Conservation (phyloP, 2,113 vertebrate genomes). For the Oryzias woworae region DNA sequence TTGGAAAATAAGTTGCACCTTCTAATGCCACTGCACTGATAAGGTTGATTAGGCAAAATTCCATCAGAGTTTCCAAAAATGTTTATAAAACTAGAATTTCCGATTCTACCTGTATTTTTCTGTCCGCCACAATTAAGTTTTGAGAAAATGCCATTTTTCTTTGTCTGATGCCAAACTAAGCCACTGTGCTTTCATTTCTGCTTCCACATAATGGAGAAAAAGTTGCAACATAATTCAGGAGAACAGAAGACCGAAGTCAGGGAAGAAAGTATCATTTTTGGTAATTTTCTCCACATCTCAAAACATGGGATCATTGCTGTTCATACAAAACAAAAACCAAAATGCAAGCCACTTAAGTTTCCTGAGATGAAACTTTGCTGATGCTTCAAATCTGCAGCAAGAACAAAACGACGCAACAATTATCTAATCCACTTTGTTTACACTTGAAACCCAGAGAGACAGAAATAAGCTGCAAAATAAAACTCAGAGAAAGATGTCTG, state of each 20-base stretch:
- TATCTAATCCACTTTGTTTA: slow-evolving; percentile 58
- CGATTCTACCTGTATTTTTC: too few relatives aligned
- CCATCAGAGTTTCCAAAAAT: too few relatives aligned
- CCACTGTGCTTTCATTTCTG: neutral
- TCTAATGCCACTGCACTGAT: too few relatives aligned
- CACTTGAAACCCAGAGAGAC: slow-evolving; percentile 42
- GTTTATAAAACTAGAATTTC: too few relatives aligned
- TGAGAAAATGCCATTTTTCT: too few relatives aligned
- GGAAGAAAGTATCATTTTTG: slow-evolving; percentile 32
- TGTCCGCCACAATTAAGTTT: too few relatives aligned
- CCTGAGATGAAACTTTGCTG: slow-evolving; percentile 29
- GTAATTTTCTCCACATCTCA: slow-evolving; percentile 33
- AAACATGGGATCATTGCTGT: slow-evolving; percentile 40
- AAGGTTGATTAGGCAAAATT: too few relatives aligned
- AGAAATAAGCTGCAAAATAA: slow-evolving; percentile 37
- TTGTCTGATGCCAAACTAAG: neutral
- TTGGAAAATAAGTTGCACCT: too few relatives aligned
- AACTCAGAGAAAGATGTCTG: slow-evolving; percentile 24
- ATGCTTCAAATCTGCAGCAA: slow-evolving; percentile 32
- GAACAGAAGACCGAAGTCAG: slow-evolving; percentile 3
- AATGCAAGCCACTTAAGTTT: slow-evolving; percentile 43
- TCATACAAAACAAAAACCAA: slow-evolving; percentile 43
- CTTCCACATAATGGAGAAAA: neutral
- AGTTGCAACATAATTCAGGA: neutral
- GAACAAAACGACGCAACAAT: slow-evolving; percentile 47